These are phyloP conservation scores for Aphrophora alni DNA, from an alignment of 2,888 invertebrate genomes.

Conservation along the genomic window DNA sequence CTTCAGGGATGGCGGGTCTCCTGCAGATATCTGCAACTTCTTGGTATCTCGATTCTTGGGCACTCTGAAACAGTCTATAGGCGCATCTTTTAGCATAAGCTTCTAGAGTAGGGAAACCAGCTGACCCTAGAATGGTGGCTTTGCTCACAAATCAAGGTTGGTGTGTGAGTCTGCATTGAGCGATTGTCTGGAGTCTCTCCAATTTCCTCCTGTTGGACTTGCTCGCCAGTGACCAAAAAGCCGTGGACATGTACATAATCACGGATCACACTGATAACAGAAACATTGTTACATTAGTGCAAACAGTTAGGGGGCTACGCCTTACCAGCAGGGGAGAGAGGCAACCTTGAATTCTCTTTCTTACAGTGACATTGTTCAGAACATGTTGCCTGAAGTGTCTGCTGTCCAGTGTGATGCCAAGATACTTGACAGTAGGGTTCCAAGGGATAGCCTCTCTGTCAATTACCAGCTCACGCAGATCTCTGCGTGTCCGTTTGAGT, in stretches of 20 bases:
- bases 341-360: no score
- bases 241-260: no score
- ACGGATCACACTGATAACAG: no score
- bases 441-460: no score
- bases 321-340: not conserved
- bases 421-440: not conserved
- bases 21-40: not conserved
- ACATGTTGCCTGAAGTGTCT: not conserved
- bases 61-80: not conserved
- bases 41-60: not conserved
- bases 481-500: not conserved
- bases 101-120: not conserved
- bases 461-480: no score
- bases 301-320: not conserved
- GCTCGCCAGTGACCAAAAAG: no score
- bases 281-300: not conserved
- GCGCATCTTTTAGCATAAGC: no score
- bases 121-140: not conserved
- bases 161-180: not conserved
- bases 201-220: no score
- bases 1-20: not conserved
- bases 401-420: not conserved
- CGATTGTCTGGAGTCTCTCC: not conserved
- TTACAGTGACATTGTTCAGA: not conserved
- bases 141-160: not conserved